Evolutionary conservation across 2,113 vertebrate species (phyloP), one percentile per base, ranked within the genome.

Genomic region (Nerophis ophidion): DNA sequence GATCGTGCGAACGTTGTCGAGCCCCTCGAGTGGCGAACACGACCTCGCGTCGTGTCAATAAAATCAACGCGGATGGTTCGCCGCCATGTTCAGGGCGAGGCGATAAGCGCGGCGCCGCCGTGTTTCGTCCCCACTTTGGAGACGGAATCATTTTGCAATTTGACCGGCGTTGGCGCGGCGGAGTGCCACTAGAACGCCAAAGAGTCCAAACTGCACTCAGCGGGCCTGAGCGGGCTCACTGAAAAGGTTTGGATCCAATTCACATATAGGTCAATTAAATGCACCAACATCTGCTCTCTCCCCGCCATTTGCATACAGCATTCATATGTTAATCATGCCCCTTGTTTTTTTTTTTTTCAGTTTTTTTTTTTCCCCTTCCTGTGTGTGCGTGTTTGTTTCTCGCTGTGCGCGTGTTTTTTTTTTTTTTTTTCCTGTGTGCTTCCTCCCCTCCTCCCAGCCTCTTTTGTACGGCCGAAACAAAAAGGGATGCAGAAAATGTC

Each of bases 261-360:
- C 95, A 96, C 96, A 99, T 99, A 96, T 99, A 99, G 96, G 96
- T 99, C 96, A 99, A 99, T 99, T 96, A 98, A 94, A 98, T 98
- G 95, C 95, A 89, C 90, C 94, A 97, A 97, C 96, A 99, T 99
- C 96, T 99, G 96, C 95, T 98, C 95, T 95, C 92, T 92, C 92
- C 93, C 89, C 84, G 86, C 84, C 92, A 99, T 99, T 99, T 97
- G 96, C 96, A 99, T 99, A 98, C 91, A 94, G 94, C 92, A 99
- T 99, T 99, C 96, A 99, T 98, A 99, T 99, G 96, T 96, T 97
- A 98, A 99, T 99, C 90, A 95, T 86, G 93, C 88, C 92, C 93
- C 93, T 94, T 95, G 85, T 90, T 89, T 89, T 87, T 79, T 80
- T 77, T 77, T 70, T 77, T 63, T 63, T 71, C 65, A 71, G 70